Conservation (phyloP, 2,797 vertebrate species). For the Sebastes baramenuke region DNA sequence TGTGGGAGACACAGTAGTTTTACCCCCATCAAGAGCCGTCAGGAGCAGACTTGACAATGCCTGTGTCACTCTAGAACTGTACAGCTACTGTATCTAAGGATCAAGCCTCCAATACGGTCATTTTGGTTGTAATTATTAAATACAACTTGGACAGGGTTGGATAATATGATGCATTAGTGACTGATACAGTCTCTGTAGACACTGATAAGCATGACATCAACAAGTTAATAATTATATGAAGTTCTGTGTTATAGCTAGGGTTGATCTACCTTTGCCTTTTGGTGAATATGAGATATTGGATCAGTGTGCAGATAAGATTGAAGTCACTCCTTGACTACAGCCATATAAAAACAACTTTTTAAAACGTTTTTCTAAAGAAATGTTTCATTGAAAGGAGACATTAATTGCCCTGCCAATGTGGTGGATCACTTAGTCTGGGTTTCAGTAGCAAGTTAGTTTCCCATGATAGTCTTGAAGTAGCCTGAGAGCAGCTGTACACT, state of each 20-base stretch:
- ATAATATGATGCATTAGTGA: neutral
- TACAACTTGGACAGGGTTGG: neutral
- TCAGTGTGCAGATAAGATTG: neutral
- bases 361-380: neutral
- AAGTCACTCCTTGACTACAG: neutral
- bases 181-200: neutral
- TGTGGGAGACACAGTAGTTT: conserved; percentile 44
- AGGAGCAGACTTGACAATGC: conserved; percentile 7
- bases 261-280: neutral
- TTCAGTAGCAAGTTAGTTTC: neutral
- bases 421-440: neutral
- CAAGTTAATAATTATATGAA: neutral
- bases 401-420: neutral
- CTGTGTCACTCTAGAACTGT: neutral
- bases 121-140: neutral
- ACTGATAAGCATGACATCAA: neutral
- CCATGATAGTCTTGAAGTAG: neutral
- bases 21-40: conserved; percentile 3
- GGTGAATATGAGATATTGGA: neutral
- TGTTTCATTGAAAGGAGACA: neutral
- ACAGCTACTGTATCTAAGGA: neutral
- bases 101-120: neutral
- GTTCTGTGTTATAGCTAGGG: neutral
- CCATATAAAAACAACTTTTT: neutral
- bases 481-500: neutral